These are phyloP conservation scores for Pachycephus smyrnensis DNA, from an alignment of 2,888 invertebrate species.

Conservation along the genomic window DNA sequence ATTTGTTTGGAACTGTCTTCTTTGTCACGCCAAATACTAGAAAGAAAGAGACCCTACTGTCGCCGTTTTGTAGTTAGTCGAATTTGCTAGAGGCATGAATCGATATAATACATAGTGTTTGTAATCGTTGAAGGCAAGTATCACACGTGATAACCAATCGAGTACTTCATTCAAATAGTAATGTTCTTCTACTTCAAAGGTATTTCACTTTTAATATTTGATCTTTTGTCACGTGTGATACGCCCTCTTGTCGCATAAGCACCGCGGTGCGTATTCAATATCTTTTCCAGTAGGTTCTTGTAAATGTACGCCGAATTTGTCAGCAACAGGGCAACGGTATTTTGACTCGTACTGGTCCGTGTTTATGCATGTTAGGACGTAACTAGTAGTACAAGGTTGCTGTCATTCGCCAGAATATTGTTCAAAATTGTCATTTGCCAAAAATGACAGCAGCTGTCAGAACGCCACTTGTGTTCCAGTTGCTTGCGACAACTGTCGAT, in stretches of 20 bases:
- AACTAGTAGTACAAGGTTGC: no score
- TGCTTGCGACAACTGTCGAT: no score
- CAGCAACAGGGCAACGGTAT: not conserved
- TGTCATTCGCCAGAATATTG: constrained; percentile 33
- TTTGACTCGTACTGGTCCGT: constrained; percentile 29
- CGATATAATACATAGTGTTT: not conserved
- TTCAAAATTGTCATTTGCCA: no score
- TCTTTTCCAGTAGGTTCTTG: not conserved
- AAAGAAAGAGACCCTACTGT: not conserved
- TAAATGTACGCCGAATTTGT: constrained; percentile 15
- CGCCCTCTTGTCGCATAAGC: not conserved
- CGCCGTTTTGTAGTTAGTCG: not conserved
- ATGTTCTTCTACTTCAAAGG: not conserved
- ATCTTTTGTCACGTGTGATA: not conserved
- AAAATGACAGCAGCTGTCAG: no score
- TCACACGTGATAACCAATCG: not conserved
- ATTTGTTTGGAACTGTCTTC: not conserved
- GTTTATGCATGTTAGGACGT: constrained; percentile 53
- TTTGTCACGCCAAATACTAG: not conserved
- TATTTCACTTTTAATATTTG: not conserved
- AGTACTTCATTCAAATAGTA: not conserved
- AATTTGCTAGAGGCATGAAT: constrained; percentile 15
- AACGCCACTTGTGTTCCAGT: no score
- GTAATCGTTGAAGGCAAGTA: not conserved
- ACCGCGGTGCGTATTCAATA: not conserved